Evolutionary conservation across 2,888 invertebrate genomes (phyloP).

Genomic region (Aspidiotus destructor): DNA sequence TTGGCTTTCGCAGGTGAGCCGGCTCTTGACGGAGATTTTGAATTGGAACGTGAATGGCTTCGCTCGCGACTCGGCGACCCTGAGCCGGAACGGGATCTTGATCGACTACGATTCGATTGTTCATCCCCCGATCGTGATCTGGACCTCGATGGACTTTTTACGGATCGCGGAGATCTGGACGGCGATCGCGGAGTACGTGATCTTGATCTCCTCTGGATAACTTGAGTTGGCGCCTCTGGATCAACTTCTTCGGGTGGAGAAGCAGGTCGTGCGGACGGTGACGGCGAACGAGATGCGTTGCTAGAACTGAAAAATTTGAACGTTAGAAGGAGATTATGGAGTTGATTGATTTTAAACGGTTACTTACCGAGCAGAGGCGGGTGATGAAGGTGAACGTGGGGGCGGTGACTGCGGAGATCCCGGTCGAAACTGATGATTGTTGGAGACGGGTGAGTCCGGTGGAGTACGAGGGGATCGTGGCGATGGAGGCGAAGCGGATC

Average conservation of each 20-base stretch:
- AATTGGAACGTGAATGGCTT: slow-evolving; percentile 22
- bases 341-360: too few species aligned
- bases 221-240: background rate
- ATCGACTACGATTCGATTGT: background rate
- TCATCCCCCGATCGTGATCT: background rate
- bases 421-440: slow-evolving; percentile 2
- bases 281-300: slow-evolving; percentile 1
- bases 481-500: slow-evolving; percentile 10
- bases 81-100: slow-evolving; percentile 35
- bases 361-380: background rate
- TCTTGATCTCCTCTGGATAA: background rate
- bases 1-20: slow-evolving; percentile 37
- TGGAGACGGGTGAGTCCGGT: slow-evolving; percentile 4
- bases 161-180: background rate
- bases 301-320: background rate
- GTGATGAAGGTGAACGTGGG: background rate
- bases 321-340: too few species aligned
- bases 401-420: slow-evolving; percentile 14
- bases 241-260: background rate
- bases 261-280: background rate
- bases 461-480: slow-evolving; percentile 14
- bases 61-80: slow-evolving; percentile 34
- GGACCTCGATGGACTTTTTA: background rate
- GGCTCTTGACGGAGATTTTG: slow-evolving; percentile 7
- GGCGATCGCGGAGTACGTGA: background rate